Base-by-base conservation (phyloP, 2,797 vertebrate species). In the Xiphorhynchus erythropygius region DNA sequence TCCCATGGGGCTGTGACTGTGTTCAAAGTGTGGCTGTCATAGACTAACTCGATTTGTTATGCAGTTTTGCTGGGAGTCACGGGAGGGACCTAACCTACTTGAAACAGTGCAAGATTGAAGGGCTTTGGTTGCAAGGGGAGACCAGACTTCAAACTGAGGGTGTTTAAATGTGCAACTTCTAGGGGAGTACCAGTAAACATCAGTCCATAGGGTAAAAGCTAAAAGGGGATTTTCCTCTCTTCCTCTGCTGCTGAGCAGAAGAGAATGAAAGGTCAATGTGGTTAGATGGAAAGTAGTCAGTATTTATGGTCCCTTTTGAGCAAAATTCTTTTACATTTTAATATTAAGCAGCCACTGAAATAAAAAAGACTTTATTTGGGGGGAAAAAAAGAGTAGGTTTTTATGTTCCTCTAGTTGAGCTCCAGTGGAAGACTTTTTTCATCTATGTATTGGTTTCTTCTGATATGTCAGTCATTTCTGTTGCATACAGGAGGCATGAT, bases 41-140 rank as follows among this genome's bases (percentile, higher is more conserved):
- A 37, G 23, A 44, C 9, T 2, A 35, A 30, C 2, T 2, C 1
- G 1, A 5, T 52, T 63, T 60, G 11, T 47, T 24, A 27, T 3
- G 4, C 11, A 39, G 0, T 65, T 56, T 21, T 27, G 5, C 37
- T 60, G 42, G 41, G 23, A 47, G 35, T n/a, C 0, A 0, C 53
- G 27, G 5, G 15, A 56, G 25, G 28, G 25, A 47, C 11, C 19
- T 47, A 17, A 37, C 6, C 15, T 49, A 2, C 23, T 49, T 47
- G 13, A 9, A 69, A 24, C 19, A 55, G 11, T 11, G 11, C 9
- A 32, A 23, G 30, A n/a, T 6, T 39, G 10, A 57, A 62, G 22
- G 55, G 4, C 27, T 68, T 25, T 23, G 25, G 22, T 18, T 2
- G 6, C 41, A 76, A 44, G 30, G 15, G 22, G 8, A 64, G 16